Conservation (phyloP, 2,113 vertebrate species). For the Ophiodon elongatus region DNA sequence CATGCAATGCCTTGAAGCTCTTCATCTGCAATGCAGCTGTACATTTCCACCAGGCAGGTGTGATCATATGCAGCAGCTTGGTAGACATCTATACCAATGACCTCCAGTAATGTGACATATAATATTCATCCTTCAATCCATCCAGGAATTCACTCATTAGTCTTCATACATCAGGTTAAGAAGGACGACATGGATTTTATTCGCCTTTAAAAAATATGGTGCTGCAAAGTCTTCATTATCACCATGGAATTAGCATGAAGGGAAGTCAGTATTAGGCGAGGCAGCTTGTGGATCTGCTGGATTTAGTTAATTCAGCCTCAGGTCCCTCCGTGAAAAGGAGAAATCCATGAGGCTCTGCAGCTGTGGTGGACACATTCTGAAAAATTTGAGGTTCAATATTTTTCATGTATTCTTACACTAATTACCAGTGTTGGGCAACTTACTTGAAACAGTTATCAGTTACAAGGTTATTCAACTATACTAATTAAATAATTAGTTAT, state of each 20-base stretch:
- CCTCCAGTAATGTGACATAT: slow-evolving; percentile 35
- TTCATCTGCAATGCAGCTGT: background rate
- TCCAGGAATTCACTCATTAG: slow-evolving; percentile 14
- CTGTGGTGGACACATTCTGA: background rate
- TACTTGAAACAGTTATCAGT: background rate
- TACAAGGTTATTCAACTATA: background rate
- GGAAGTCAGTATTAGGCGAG: slow-evolving; percentile 10
- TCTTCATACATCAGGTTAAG: background rate
- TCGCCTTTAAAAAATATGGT: slow-evolving; percentile 10
- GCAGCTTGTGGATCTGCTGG: slow-evolving; percentile 23
- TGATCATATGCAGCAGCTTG: slow-evolving; percentile 3
- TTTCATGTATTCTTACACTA: background rate
- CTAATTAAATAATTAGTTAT: background rate
- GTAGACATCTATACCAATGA: background rate
- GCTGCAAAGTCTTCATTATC: slow-evolving; percentile 33
- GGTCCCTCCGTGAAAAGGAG: background rate
- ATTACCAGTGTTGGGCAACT: background rate
- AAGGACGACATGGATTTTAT: slow-evolving; percentile 41
- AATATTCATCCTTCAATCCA: slow-evolving; percentile 44
- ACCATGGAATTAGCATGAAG: background rate
- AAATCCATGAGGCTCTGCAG: background rate
- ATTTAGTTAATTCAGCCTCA: slow-evolving; percentile 26
- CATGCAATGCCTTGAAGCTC: background rate
- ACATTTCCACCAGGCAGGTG: slow-evolving; percentile 11
- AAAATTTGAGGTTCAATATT: background rate